A percentile compares a stretch with the other conserved stretches of the same genome.
Conservation (phyloP, 35 echinoderm and acorn worm species). For the Amphiura filiformis region DNA sequence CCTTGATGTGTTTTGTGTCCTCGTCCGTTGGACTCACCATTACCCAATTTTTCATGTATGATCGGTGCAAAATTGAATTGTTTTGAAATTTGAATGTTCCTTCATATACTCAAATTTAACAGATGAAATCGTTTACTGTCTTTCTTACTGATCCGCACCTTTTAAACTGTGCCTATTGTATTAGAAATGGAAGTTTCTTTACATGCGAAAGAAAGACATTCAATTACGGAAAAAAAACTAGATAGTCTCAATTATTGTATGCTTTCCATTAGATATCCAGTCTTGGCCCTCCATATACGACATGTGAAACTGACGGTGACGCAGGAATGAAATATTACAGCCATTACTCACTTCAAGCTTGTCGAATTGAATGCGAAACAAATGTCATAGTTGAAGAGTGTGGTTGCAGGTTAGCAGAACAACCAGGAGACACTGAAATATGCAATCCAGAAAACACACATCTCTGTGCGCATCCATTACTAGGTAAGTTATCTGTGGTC, state of each 20-base stretch:
- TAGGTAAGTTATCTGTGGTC: slow-evolving; percentile 20
- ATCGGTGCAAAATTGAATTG: no score
- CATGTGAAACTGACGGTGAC: slow-evolving; percentile 39
- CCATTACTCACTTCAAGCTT: slow-evolving; percentile 89
- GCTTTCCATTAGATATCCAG: slow-evolving; percentile 54
- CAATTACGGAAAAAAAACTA: no score
- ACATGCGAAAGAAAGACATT: no score
- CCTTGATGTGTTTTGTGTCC: no score
- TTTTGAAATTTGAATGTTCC: no score
- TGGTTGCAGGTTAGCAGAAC: slow-evolving; percentile 66
- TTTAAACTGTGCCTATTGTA: no score
- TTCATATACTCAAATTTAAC: no score
- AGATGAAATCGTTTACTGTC: no score
- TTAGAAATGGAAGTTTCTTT: no score
- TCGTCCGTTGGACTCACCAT: no score
- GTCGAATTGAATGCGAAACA: slow-evolving; percentile 93
- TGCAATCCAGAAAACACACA: slow-evolving; percentile 72
- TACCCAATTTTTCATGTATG: no score
- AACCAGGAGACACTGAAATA: slow-evolving; percentile 53
- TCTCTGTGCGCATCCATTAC: slow-evolving; percentile 53
- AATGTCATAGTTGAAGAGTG: slow-evolving; percentile 57
- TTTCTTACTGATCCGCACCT: no score
- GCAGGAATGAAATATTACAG: slow-evolving; percentile 68
- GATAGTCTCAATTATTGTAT: background rate
- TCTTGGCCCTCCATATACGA: slow-evolving; percentile 55